Conservation (phyloP, 1,140 invertebrate species). For the Centruroides vittatus region DNA sequence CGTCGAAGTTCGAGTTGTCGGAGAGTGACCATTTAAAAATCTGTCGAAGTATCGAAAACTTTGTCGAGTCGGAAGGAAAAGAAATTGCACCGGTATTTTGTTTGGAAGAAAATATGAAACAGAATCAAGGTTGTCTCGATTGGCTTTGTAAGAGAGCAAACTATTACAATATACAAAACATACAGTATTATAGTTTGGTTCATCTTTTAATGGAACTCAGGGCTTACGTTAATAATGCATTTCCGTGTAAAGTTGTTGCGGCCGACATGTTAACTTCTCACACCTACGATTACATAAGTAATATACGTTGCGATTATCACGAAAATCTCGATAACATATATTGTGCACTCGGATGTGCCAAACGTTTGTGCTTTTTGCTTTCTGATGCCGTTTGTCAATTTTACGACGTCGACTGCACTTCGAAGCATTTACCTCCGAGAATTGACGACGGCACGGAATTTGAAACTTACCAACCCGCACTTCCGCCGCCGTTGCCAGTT, state of each 20-base stretch:
- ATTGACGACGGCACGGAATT: too few relatives aligned
- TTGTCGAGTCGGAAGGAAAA: background rate
- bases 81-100: constrained; percentile 6
- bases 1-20: too few relatives aligned
- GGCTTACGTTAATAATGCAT: background rate
- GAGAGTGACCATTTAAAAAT: too few relatives aligned
- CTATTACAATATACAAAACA: too few relatives aligned
- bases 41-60: too few relatives aligned
- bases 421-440: too few relatives aligned
- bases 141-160: background rate
- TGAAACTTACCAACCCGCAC: too few relatives aligned
- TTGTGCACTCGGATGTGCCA: constrained; percentile 5
- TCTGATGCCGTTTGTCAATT: too few relatives aligned
- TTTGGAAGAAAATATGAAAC: background rate
- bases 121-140: background rate
- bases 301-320: constrained; percentile 3
- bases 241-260: constrained; percentile 1
- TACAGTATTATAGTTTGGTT: too few relatives aligned
- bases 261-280: constrained; percentile 1
- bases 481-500: too few relatives aligned
- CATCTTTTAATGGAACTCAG: constrained; percentile 2
- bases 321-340: background rate
- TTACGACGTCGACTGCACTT: too few relatives aligned
- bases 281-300: background rate
- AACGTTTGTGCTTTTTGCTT: constrained; percentile 1